These are phyloP conservation scores for Drosophila kikkawai DNA, from an alignment of 1,140 invertebrate genomes.

Conservation along the genomic window DNA sequence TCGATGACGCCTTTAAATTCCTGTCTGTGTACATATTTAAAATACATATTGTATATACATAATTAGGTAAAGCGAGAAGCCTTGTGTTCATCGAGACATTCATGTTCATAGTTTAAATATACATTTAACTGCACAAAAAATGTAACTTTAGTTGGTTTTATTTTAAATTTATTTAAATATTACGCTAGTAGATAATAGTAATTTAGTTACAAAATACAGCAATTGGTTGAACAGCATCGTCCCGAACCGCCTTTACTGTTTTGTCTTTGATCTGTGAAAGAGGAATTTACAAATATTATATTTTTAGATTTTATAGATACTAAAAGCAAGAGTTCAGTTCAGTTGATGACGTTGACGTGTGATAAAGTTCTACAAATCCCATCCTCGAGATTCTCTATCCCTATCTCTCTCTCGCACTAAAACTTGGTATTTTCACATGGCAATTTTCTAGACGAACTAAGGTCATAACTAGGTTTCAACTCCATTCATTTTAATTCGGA, in stretches of 20 bases:
- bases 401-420: too few species aligned
- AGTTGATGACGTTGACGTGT: too few species aligned
- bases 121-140: constrained; percentile 48
- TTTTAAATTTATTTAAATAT: constrained; percentile 44
- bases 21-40: constrained; percentile 44
- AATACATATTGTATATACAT: constrained; percentile 51
- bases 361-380: too few species aligned
- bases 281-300: neutral
- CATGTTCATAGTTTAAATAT: constrained; percentile 44
- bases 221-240: constrained; percentile 96
- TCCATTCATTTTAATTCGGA: too few species aligned
- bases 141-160: constrained; percentile 13
- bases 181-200: constrained; percentile 35
- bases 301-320: too few species aligned
- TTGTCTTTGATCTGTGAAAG: constrained; percentile 93
- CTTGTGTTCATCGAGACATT: constrained; percentile 34
- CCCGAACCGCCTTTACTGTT: constrained; percentile 97
- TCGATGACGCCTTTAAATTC: constrained; percentile 41
- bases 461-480: too few species aligned
- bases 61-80: constrained; percentile 34
- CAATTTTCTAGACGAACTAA: too few species aligned
- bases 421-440: too few species aligned
- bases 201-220: constrained; percentile 93
- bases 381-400: too few species aligned
- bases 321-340: too few species aligned